These are phyloP conservation scores for Pangasius macronema DNA, from an alignment of 2,797 vertebrate species.

Conservation along the genomic window DNA sequence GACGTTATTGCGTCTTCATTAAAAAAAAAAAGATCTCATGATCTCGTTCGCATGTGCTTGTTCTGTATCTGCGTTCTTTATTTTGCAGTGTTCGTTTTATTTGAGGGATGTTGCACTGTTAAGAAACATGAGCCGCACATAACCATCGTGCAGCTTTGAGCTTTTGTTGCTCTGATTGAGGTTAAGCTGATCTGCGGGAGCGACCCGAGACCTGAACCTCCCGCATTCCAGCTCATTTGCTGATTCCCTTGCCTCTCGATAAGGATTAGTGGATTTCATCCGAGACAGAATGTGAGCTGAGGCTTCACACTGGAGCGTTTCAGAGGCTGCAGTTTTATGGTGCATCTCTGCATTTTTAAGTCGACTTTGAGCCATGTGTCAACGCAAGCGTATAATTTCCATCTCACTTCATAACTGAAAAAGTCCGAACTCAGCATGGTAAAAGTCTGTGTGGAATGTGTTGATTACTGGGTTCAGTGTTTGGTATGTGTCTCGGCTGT, in stretches of 20 bases:
- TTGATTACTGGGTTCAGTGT: constrained; percentile 34
- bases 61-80: neutral
- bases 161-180: constrained; percentile 34
- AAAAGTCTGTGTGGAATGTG: constrained; percentile 7
- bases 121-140: constrained; percentile 11
- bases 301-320: neutral
- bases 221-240: neutral
- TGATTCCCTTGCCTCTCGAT: neutral
- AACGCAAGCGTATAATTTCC: constrained; percentile 20
- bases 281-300: neutral
- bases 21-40: neutral
- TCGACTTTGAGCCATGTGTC: neutral
- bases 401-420: constrained; percentile 8
- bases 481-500: constrained; percentile 11
- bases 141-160: neutral
- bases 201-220: constrained; percentile 1
- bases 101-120: neutral
- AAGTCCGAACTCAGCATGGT: constrained; percentile 20
- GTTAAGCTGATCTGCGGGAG: constrained; percentile 14
- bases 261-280: constrained; percentile 19
- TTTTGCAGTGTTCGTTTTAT: neutral
- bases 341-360: constrained; percentile 5
- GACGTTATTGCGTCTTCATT: neutral
- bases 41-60: neutral
- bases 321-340: constrained; percentile 1